Base-by-base conservation (phyloP, 53 echinoderm and acorn worm species). In the Echinarachnius parma region DNA sequence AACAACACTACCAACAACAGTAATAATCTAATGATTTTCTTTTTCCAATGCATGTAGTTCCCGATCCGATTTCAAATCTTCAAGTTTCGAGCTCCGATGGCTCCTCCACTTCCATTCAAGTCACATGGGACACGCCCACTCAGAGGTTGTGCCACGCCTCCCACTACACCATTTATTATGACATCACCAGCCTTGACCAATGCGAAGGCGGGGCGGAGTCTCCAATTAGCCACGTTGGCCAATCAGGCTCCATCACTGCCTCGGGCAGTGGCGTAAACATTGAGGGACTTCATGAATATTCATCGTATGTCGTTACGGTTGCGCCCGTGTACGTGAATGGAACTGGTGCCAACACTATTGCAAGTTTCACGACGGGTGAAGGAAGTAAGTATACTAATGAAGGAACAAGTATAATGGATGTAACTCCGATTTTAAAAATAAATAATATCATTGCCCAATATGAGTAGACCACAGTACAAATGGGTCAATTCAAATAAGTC, bases 131-230 rank as follows among this genome's bases (percentile, higher is more conserved):
- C 36, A 24, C 39, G 7, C 21, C 56, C n/a, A 22, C 28, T 5
- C 39, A 72, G n/a, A 36, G 57, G 27, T 28, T 39, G 10, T 72
- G 74, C 13, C 33, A 54, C 10, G 42, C 42, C 9, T 1, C 34
- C 24, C 39, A 72, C 44, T 72, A 72, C 57, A 56, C 57, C 22
- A 42, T 72, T 42, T 44, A 72, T 72, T 72, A 72, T 26, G 57
- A 55, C 57, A 34, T 72, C 56, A 72, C 28, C 25, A 44, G 57
- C 26, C 34, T 56, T 18, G 74, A 72, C 74, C 74, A 72, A 42
- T 72, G 74, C 28, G 28, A 33, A 4, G 44, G 28, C 28, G 35
- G 23, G 27, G 39, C 14, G 9, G 27, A 37, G 55, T 28, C 44
- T 7, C 23, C 37, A 4, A 16, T 24, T 2, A 56, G 16, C 26